These are phyloP conservation scores for Mesoclemmys tuberculata DNA, from an alignment of 2,113 vertebrate species.

Conservation along the genomic window DNA sequence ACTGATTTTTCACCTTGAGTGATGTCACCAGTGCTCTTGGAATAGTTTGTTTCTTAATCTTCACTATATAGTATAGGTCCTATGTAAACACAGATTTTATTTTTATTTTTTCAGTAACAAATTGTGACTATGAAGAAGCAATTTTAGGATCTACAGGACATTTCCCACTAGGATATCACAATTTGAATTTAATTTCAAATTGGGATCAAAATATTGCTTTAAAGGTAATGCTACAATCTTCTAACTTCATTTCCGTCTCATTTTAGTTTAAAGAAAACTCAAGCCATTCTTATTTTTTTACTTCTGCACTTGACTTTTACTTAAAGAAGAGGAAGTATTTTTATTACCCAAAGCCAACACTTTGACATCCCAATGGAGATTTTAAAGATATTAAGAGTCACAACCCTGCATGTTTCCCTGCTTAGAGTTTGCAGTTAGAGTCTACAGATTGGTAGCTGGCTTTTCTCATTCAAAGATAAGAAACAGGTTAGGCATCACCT, in stretches of 20 bases:
- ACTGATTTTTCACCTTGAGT: background rate
- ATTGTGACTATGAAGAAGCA: background rate
- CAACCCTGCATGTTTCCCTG: background rate
- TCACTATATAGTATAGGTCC: background rate
- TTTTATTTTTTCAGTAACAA: background rate
- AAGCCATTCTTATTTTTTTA: background rate
- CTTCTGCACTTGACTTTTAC: background rate
- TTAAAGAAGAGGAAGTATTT: background rate
- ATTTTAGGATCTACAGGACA: background rate
- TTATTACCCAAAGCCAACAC: background rate
- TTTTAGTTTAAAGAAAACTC: background rate
- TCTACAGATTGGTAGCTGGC: background rate
- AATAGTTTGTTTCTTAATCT: background rate
- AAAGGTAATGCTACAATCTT: background rate
- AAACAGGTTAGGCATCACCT: background rate
- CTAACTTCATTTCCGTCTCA: background rate
- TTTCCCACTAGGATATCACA: background rate
- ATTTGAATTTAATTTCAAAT: background rate
- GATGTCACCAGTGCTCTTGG: background rate
- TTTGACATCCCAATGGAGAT: background rate
- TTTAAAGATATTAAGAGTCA: background rate
- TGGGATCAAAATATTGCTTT: background rate
- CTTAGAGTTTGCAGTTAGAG: background rate
- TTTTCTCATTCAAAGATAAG: background rate
- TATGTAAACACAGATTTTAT: background rate